Evolutionary conservation across 2,888 invertebrate species (phyloP), one percentile per base, ranked within the genome.

Genomic region (Drosophila stalkeri): DNA sequence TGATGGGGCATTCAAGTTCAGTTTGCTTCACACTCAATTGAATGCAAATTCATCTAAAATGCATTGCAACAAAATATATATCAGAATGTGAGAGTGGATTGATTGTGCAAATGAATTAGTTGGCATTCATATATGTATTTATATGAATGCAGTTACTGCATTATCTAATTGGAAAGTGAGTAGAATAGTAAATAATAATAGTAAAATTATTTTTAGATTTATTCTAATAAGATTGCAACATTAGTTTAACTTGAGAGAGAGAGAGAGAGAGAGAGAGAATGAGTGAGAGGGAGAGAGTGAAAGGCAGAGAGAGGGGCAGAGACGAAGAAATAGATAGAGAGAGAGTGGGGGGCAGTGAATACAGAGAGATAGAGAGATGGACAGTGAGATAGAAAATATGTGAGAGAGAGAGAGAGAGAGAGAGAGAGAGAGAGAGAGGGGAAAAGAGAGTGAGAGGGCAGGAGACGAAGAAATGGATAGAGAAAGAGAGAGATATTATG

Each of bases 1-100:
- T 31, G 27, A 37, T 41, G 39, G 16, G 11, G 6, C 57, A 43
- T 41, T 47, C 9, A 43, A 66, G 44, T 61, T 46, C 16, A 39
- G 27, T 4, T 57, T 43, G 1, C 35, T 14, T 33, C 37, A 20
- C 12, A 39, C 23, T 59, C 46, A 60, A 11, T 46, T 46, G 60
- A 44, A 35, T 12, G 35, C 18, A 12, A 41, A 23, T 51, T 31
- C 18, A 52, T 14, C 18, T 31, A 14, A 41, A 41, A 54, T 52
- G 5, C 12, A 37, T 35, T 35, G 35, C 35, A 16, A 16, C 52
- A 16, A 35, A 20, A 54, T 14, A 51, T 8, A 51, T 12, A 33
- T 14, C 18, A 14, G 18, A 18, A 33, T 33, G 8, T 11, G 33
- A 33, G 14, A 18, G 1, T 18, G 33, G 33, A 18, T 12, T 51